phyloP scores from a whole-genome alignment of 2,113 vertebrate species.

The Percina caprodes region DNA sequence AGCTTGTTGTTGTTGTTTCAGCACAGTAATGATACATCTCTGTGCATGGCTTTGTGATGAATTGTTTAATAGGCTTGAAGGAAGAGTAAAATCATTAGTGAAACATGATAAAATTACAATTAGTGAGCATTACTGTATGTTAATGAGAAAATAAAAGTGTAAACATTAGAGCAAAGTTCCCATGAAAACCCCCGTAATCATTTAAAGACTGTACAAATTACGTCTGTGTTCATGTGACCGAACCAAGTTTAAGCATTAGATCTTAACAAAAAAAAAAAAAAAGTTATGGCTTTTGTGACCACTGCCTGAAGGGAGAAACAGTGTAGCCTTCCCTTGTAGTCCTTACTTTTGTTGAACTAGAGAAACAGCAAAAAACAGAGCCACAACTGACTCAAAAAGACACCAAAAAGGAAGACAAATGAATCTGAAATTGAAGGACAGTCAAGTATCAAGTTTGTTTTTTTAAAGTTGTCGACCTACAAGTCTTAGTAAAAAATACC shows the following conservation, averaged over 20 bases:
- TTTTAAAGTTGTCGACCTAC: neutral
- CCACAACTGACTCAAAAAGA: neutral
- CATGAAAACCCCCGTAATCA: neutral
- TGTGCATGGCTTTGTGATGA: neutral
- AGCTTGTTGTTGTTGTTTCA: neutral
- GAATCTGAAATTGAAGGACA: neutral
- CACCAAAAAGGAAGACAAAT: neutral
- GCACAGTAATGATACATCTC: neutral
- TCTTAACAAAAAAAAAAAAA: neutral
- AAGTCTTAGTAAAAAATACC: slow-evolving; percentile 13
- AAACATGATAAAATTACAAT: neutral
- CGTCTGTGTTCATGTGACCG: neutral
- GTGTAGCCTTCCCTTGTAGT: slow-evolving; percentile 11
- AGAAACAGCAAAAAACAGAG: neutral
- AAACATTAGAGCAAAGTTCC: neutral
- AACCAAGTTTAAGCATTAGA: neutral
- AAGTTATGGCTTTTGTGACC: slow-evolving; percentile 29
- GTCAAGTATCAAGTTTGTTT: neutral
- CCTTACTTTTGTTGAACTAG: neutral
- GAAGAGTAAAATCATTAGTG: neutral
- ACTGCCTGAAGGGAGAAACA: slow-evolving; percentile 9
- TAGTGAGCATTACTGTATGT: neutral
- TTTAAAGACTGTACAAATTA: neutral
- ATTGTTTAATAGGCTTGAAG: neutral
- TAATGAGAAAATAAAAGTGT: slow-evolving; percentile 6